phyloP scores from a whole-genome alignment of 1,140 invertebrate species.

The Diabrotica undecimpunctata region DNA sequence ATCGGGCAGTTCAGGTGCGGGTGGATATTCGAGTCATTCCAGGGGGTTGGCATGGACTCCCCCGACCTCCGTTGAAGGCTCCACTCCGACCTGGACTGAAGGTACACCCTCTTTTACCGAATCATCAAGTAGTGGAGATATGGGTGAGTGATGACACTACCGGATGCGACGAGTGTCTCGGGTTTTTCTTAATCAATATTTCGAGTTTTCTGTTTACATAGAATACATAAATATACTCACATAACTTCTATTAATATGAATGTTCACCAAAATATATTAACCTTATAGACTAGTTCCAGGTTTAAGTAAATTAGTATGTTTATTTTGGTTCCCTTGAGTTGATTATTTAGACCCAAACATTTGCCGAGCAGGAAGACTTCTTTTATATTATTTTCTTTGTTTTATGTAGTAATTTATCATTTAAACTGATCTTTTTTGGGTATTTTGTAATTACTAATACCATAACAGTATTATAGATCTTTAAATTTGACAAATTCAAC shows the following conservation, averaged over 20 bases:
- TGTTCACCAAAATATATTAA: not conserved
- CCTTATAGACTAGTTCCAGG: too few relatives aligned
- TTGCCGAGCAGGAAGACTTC: too few relatives aligned
- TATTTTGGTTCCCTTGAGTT: too few relatives aligned
- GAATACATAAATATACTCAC: too few relatives aligned
- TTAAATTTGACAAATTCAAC: too few relatives aligned
- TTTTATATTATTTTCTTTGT: too few relatives aligned
- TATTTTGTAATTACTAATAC: too few relatives aligned
- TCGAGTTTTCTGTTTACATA: not conserved
- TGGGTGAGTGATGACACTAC: slow-evolving; percentile 61
- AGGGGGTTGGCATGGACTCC: slow-evolving; percentile 73
- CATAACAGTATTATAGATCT: too few relatives aligned
- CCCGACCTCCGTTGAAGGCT: slow-evolving; percentile 83
- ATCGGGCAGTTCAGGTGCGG: slow-evolving; percentile 50
- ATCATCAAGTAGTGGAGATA: slow-evolving; percentile 89
- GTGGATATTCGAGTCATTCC: slow-evolving; percentile 40
- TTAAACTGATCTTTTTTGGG: too few relatives aligned
- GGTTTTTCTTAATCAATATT: not conserved
- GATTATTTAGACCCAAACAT: too few relatives aligned
- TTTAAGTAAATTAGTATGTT: too few relatives aligned
- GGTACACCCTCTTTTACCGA: slow-evolving; percentile 96
- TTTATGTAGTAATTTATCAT: too few relatives aligned
- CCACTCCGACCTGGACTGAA: slow-evolving; percentile 97
- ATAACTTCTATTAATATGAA: not conserved
- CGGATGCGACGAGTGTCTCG: not conserved